Conservation (phyloP, 2,113 vertebrate genomes). For the Istiophorus platypterus region DNA sequence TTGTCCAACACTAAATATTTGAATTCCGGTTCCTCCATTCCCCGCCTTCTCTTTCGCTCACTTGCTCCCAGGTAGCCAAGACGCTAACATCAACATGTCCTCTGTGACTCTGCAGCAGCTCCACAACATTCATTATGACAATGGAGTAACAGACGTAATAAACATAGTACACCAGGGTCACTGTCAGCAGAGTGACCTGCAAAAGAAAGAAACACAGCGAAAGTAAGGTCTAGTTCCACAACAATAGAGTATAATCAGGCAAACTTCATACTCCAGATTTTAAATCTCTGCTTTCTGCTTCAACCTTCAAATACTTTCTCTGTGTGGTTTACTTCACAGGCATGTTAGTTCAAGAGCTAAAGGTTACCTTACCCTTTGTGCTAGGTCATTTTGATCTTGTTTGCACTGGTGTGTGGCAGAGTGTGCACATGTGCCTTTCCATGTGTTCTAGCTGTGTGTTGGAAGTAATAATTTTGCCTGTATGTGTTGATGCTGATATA, state of each 20-base stretch:
- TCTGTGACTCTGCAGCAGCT: constrained; percentile 78
- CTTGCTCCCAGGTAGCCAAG: constrained; percentile 81
- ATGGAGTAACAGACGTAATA: constrained; percentile 68
- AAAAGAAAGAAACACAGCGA: constrained; percentile 17
- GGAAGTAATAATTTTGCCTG: background rate
- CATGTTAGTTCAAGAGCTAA: constrained; percentile 51
- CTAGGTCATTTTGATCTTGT: constrained; percentile 41
- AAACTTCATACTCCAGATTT: background rate
- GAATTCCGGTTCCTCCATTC: background rate
- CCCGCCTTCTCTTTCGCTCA: constrained; percentile 54
- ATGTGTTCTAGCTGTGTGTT: background rate
- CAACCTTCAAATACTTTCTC: constrained; percentile 17
- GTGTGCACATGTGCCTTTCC: background rate
- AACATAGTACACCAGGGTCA: constrained; percentile 61
- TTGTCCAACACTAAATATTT: constrained; percentile 26
- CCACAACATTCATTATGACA: constrained; percentile 61
- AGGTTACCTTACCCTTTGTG: constrained; percentile 50
- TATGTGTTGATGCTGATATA: background rate
- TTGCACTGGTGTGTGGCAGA: constrained; percentile 11
- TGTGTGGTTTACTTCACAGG: constrained; percentile 25
- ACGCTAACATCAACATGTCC: constrained; percentile 74
- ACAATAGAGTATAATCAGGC: background rate
- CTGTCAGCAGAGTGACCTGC: constrained; percentile 71
- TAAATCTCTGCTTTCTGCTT: background rate
- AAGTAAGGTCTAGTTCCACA: background rate